Base-by-base conservation (phyloP, 1,140 invertebrate genomes). In the Phymastichus coffea region DNA sequence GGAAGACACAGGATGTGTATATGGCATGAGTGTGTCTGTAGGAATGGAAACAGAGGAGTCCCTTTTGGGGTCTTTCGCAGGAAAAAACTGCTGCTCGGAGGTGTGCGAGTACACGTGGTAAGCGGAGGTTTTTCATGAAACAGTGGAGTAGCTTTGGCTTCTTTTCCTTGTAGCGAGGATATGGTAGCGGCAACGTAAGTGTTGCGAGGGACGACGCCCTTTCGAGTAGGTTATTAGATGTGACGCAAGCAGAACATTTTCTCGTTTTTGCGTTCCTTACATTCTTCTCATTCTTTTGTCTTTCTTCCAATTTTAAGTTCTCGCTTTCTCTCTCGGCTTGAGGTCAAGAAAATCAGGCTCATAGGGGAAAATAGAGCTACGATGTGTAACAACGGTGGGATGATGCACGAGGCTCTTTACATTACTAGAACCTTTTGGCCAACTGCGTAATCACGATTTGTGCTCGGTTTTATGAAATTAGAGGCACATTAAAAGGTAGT, bases 271-370 rank as follows among this genome's bases (percentile, higher is more conserved):
- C 38, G 48, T 41, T 53, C 20, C 28, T 25, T 49, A 19, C 6
- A 17, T 38, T n/a, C 33, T 43, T 37, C 14, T 41, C 17, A 37
- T 44, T 46, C 37, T 3, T 26, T 30, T 53, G 14, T 40, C n/a
- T 9, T 20, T 20, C 26, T 19, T 55, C n/a, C 14, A 17, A 6
- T n/a, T n/a, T 38, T 33, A 30, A 48, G 33, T 15, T 57, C 41
- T 30, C 8, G 14, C 2, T 28, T 57, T 48, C 30, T 40, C 23
- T n/a, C n/a, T n/a, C n/a, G n/a, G 14, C 30, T 57, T 48, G 12
- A 30, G 44, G 44, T 48, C 54, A 30, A 10, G 15, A 48, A 57
- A 57, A 57, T 57, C 48, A 57, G 35, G 35, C 35, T 4, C 48
- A 38, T 10, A 33, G 19, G 2, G 10, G 6, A 3, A 52, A 33